Evolutionary conservation across 2,113 vertebrate species (phyloP).

Genomic region (Pteronura brasiliensis): DNA sequence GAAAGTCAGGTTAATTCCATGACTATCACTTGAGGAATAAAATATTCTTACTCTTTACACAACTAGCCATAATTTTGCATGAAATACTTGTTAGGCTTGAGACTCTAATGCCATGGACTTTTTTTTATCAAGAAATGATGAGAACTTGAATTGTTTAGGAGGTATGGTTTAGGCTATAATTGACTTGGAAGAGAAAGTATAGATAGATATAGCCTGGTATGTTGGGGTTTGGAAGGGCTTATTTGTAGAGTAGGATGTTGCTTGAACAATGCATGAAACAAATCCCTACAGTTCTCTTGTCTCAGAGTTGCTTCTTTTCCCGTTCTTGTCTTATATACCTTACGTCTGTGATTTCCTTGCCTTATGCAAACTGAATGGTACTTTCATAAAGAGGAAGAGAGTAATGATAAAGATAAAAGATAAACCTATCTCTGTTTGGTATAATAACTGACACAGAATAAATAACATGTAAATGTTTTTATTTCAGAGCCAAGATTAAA

Average conservation of each 20-base stretch:
- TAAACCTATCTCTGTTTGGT: neutral
- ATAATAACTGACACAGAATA: neutral
- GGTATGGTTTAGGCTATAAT: neutral
- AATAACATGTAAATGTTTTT: neutral
- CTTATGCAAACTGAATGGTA: neutral
- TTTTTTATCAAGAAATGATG: neutral
- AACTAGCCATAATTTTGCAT: neutral
- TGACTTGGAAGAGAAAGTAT: neutral
- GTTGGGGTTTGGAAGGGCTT: neutral
- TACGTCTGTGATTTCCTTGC: neutral
- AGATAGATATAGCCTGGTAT: neutral
- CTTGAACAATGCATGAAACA: neutral
- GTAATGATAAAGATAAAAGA: constrained; percentile 18
- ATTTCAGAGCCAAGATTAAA: constrained; percentile 44
- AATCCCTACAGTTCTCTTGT: neutral
- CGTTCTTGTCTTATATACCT: neutral
- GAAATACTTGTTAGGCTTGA: neutral
- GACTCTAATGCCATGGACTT: neutral
- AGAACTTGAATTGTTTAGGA: neutral
- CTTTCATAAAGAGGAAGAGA: neutral
- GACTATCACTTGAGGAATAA: neutral
- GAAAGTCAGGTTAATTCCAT: neutral
- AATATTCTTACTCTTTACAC: neutral
- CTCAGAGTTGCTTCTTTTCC: neutral
- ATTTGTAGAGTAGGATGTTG: neutral